Evolutionary conservation across 2,888 invertebrate genomes (phyloP).

Genomic region (Mesochorus sp.): DNA sequence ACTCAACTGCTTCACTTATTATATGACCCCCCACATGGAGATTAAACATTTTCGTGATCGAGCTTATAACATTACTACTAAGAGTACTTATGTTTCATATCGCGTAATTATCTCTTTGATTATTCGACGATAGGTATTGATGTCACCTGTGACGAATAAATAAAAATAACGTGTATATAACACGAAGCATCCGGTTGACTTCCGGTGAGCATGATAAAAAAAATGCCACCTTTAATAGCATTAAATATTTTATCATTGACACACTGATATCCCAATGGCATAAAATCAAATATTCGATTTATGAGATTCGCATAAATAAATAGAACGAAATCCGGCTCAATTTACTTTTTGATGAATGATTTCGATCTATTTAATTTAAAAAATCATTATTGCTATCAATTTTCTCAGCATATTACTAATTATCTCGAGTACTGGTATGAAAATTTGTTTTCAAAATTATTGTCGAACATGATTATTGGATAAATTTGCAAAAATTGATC

Average conservation of each 20-base stretch:
- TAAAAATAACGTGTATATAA: conserved; percentile 3
- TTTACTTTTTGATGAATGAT: no score
- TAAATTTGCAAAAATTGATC: conserved; percentile 21
- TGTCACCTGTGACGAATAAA: conserved; percentile 10
- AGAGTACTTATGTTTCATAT: neutral
- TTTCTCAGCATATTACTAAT: no score
- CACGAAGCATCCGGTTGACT: neutral
- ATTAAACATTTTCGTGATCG: conserved; percentile 7
- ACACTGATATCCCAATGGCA: conserved; percentile 12
- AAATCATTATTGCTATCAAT: no score
- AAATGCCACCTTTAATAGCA: neutral
- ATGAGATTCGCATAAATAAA: neutral
- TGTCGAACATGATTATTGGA: no score
- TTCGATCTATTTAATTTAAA: no score
- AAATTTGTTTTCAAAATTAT: no score
- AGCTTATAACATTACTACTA: neutral
- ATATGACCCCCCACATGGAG: conserved; percentile 1
- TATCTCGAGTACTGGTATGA: no score
- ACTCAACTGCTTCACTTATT: conserved; percentile 7
- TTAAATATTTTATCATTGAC: neutral
- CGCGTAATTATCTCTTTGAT: conserved; percentile 14
- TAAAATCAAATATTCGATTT: neutral
- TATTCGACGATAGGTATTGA: neutral
- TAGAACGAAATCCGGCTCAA: no score
- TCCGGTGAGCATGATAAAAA: conserved; percentile 17